Evolutionary conservation across 2,888 invertebrate species (phyloP).

Genomic region (Apoderus coryli): DNA sequence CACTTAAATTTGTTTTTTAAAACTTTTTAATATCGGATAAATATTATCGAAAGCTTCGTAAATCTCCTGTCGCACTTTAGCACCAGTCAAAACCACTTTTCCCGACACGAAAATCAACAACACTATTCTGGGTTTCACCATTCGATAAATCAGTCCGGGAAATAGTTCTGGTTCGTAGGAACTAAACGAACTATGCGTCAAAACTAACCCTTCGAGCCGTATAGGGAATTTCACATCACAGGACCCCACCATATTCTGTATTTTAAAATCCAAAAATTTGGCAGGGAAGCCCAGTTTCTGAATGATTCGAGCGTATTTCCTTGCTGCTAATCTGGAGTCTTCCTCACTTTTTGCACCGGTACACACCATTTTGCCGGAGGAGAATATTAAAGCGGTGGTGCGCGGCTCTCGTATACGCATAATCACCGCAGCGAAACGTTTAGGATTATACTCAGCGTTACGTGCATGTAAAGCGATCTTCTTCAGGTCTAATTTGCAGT

Average conservation of each 20-base stretch:
- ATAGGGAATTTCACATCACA: constrained; percentile 81
- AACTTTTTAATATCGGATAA: constrained; percentile 63
- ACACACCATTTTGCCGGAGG: constrained; percentile 78
- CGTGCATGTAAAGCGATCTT: constrained; percentile 94
- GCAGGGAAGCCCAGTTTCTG: constrained; percentile 68
- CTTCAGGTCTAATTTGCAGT: constrained; percentile 88
- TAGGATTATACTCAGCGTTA: constrained; percentile 98
- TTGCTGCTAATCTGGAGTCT: constrained; percentile 59
- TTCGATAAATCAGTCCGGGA: constrained; percentile 70
- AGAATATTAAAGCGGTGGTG: constrained; percentile 74
- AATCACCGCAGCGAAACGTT: constrained; percentile 97
- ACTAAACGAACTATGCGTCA: constrained; percentile 67
- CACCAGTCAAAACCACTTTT: constrained; percentile 70
- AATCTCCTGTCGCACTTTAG: constrained; percentile 59
- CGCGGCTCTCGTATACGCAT: constrained; percentile 87
- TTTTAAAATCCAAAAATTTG: constrained; percentile 66
- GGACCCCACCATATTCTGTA: constrained; percentile 77
- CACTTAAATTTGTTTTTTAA: constrained; percentile 31
- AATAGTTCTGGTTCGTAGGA: constrained; percentile 75
- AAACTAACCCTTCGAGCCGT: constrained; percentile 46
- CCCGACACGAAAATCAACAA: constrained; percentile 74
- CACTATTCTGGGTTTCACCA: constrained; percentile 71
- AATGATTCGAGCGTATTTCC: constrained; percentile 70
- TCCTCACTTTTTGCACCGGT: constrained; percentile 78
- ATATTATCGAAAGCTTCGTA: constrained; percentile 66